phyloP scores from a whole-genome alignment of 2,797 vertebrate genomes.

The Lepus townsendii region DNA sequence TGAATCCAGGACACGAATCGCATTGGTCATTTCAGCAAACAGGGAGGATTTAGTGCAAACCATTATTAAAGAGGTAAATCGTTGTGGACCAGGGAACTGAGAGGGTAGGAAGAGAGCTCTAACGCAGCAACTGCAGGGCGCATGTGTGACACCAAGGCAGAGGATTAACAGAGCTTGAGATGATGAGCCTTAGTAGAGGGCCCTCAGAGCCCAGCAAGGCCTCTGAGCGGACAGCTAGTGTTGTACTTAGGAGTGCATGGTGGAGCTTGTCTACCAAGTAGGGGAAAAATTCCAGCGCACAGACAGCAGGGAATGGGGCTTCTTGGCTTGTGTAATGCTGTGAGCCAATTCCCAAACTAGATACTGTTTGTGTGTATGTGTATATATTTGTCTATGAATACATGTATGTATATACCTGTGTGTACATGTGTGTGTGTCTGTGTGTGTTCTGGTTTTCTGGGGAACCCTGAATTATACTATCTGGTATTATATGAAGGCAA shows the following conservation, averaged over 20 bases:
- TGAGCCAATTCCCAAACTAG: not conserved
- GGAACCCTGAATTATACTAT: not conserved
- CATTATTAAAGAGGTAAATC: not conserved
- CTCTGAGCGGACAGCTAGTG: not conserved
- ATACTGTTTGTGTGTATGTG: not conserved
- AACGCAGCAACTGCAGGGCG: not conserved
- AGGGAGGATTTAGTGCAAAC: not conserved
- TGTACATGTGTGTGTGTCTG: not conserved
- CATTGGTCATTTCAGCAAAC: not conserved
- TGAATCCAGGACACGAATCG: not conserved
- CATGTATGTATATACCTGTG: not conserved
- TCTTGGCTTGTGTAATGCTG: not conserved
- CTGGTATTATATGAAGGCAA: not conserved
- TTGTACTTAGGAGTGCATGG: not conserved
- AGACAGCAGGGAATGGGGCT: not conserved
- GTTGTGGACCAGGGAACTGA: not conserved
- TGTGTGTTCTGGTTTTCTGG: not conserved
- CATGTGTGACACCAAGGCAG: fast-evolving
- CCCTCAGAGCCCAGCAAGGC: not conserved
- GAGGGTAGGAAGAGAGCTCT: not conserved
- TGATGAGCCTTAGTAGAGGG: not conserved
- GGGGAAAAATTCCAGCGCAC: not conserved
- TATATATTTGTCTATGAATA: not conserved
- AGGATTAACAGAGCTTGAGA: not conserved
- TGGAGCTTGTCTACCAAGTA: not conserved